A percentile compares a stretch with the other conserved stretches of the same genome.
These are phyloP conservation scores for Harpalus rubripes DNA, from an alignment of 2,888 invertebrate genomes.

Conservation along the genomic window DNA sequence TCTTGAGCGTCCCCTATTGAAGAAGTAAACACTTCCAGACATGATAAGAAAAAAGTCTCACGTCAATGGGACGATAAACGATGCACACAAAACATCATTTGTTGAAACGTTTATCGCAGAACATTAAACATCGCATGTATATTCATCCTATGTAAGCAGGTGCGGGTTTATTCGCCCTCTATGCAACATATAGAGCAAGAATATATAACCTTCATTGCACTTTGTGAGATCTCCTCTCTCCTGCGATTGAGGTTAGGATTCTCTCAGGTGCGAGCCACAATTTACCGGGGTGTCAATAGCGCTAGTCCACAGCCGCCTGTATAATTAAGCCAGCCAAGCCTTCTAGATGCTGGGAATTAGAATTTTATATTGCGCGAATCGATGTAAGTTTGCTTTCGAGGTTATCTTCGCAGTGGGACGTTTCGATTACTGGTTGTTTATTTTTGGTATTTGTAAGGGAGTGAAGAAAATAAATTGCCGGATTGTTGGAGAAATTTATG, in stretches of 20 bases:
- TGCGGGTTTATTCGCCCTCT: background rate
- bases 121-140: constrained; percentile 33
- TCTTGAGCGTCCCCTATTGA: too few relatives aligned
- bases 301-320: constrained; percentile 40
- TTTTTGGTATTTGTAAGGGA: constrained; percentile 37
- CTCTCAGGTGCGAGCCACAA: constrained; percentile 60
- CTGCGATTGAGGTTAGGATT: constrained; percentile 10
- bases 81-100: constrained; percentile 36
- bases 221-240: background rate
- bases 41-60: constrained; percentile 7
- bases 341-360: constrained; percentile 49
- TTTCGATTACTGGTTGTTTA: constrained; percentile 49
- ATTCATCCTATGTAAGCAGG: constrained; percentile 23
- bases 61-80: constrained; percentile 19
- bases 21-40: background rate
- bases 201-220: constrained; percentile 21
- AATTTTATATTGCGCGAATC: constrained; percentile 51
- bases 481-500: constrained; percentile 46
- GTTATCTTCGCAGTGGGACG: constrained; percentile 46
- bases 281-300: constrained; percentile 61
- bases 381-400: constrained; percentile 45
- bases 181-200: constrained; percentile 32
- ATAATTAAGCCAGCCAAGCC: constrained; percentile 44
- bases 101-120: constrained; percentile 32
- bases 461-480: constrained; percentile 34